phyloP scores from a whole-genome alignment of 2,113 vertebrate genomes.

The Rafetus swinhoei region DNA sequence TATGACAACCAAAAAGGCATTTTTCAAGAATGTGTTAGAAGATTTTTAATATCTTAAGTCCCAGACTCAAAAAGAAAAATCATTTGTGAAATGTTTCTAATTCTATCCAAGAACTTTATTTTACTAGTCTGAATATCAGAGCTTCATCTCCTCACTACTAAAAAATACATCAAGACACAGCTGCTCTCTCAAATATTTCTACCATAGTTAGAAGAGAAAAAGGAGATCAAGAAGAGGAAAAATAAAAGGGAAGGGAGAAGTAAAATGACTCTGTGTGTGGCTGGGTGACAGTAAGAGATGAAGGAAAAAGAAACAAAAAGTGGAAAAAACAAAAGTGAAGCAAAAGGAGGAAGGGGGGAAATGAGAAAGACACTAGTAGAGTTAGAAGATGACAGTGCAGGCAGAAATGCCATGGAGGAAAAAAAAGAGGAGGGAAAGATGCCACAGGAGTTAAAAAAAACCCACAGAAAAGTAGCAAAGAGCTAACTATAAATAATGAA shows the following conservation, averaged over 20 bases:
- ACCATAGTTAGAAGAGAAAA: constrained; percentile 2
- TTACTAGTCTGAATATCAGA: constrained; percentile 18
- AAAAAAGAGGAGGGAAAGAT: not conserved
- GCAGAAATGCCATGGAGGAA: not conserved
- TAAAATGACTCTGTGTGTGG: not conserved
- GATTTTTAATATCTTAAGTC: not conserved
- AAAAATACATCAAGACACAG: not conserved
- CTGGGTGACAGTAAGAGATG: constrained; percentile 1
- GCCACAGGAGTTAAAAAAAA: constrained; percentile 3
- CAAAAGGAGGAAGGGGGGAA: constrained; percentile 35
- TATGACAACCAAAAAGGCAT: not conserved
- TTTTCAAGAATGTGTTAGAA: not conserved
- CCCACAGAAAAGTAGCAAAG: not conserved
- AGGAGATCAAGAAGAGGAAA: constrained; percentile 19
- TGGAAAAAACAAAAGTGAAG: constrained; percentile 27
- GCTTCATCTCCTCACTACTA: constrained; percentile 1
- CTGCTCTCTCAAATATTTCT: not conserved
- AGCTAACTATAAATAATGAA: constrained; percentile 3
- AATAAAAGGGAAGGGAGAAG: not conserved
- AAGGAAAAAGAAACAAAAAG: constrained; percentile 35
- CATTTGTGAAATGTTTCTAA: not conserved
- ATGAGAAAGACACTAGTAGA: constrained; percentile 50
- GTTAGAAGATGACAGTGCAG: not conserved
- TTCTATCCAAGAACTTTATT: not conserved
- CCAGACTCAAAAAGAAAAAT: constrained; percentile 13